Evolutionary conservation across 2,888 invertebrate species (phyloP).

Genomic region (Venusia cambrica): DNA sequence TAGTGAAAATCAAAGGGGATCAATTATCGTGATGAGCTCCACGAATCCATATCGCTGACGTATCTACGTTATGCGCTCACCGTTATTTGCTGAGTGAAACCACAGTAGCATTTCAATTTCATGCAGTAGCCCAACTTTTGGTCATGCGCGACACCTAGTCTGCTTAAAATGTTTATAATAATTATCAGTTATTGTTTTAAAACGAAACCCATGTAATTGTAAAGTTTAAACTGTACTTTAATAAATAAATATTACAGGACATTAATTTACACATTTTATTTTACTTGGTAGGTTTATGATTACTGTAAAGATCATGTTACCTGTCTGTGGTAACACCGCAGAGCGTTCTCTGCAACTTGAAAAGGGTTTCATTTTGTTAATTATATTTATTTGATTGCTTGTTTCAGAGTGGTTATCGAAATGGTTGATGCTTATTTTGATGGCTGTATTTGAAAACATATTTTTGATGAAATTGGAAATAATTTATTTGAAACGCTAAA

Average conservation of each 20-base stretch:
- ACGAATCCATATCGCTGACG: slow-evolving; percentile 71
- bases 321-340: slow-evolving; percentile 40
- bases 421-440: background rate
- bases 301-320: too few species aligned
- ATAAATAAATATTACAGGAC: too few species aligned
- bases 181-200: too few species aligned
- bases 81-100: slow-evolving; percentile 61
- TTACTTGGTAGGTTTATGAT: too few species aligned
- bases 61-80: slow-evolving; percentile 61
- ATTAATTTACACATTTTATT: too few species aligned
- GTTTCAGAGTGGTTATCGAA: slow-evolving; percentile 13
- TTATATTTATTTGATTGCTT: slow-evolving; percentile 37
- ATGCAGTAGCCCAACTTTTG: too few species aligned
- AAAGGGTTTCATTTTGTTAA: slow-evolving; percentile 37
- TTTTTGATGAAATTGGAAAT: background rate
- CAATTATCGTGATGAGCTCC: slow-evolving; percentile 77
- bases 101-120: too few species aligned
- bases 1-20: slow-evolving; percentile 74
- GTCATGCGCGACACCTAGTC: too few species aligned
- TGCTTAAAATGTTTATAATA: too few species aligned
- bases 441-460: slow-evolving; percentile 3
- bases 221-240: too few species aligned
- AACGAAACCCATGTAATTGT: too few species aligned
- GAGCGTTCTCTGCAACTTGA: slow-evolving; percentile 38
- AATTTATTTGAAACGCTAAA: too few species aligned